Evolutionary conservation across 2,797 vertebrate genomes (phyloP).

Genomic region (Sebastes baramenuke): DNA sequence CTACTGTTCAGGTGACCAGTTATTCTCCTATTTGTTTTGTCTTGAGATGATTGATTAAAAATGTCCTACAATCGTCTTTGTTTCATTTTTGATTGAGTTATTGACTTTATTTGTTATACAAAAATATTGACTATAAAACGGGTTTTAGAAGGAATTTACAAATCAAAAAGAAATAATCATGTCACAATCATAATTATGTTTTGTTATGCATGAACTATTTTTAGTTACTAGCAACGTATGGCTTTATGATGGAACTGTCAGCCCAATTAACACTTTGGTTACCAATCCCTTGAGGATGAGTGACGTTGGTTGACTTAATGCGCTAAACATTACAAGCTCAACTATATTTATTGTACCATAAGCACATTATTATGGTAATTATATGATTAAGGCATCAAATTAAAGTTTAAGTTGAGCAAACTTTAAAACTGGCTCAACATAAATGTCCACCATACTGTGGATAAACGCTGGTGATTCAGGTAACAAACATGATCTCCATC

Average conservation of each 20-base stretch:
- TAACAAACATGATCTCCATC: no score
- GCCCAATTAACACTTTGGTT: neutral
- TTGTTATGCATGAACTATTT: neutral
- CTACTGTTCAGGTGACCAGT: slow-evolving; percentile 17
- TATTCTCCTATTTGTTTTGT: slow-evolving; percentile 47
- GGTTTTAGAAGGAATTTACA: neutral
- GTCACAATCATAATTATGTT: no score
- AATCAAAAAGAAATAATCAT: neutral
- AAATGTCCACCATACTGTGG: no score
- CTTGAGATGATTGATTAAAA: slow-evolving; percentile 72
- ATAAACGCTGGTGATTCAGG: no score
- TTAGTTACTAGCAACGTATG: neutral
- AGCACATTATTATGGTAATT: no score
- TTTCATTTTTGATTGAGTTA: slow-evolving; percentile 25
- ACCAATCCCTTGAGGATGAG: neutral
- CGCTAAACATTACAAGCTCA: no score
- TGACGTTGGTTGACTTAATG: no score
- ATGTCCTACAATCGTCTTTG: slow-evolving; percentile 40
- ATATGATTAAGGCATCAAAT: no score
- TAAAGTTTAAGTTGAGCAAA: no score
- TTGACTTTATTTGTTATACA: neutral
- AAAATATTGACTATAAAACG: neutral
- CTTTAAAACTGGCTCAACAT: no score
- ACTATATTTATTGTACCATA: no score
- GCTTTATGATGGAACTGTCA: neutral